Conservation (phyloP, 2,797 vertebrate species). For the Leucoraja ocellata region DNA sequence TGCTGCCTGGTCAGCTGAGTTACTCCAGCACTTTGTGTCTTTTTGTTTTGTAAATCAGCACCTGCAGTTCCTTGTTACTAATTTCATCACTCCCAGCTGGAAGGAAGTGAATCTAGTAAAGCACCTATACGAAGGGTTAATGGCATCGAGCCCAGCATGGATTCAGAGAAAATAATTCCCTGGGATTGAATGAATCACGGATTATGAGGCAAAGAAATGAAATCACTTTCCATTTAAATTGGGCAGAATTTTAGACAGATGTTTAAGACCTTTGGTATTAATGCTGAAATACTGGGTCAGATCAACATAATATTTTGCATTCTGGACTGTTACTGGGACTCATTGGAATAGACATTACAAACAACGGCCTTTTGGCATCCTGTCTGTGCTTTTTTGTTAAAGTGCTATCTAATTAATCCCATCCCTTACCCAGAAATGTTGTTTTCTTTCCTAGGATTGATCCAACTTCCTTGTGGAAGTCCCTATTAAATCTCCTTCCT, state of each 20-base stretch:
- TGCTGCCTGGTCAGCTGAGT: too few relatives aligned
- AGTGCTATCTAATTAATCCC: background rate
- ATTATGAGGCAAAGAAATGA: slow-evolving; percentile 1
- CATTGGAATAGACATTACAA: background rate
- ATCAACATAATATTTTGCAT: background rate
- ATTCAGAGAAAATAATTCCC: slow-evolving; percentile 11
- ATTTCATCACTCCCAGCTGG: background rate
- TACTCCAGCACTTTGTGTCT: too few relatives aligned
- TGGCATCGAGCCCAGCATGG: background rate
- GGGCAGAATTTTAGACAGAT: slow-evolving; percentile 22
- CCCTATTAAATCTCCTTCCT: background rate
- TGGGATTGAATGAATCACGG: background rate
- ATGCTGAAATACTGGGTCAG: background rate
- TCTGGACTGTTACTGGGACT: background rate
- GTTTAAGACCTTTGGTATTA: background rate
- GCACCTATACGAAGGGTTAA: background rate
- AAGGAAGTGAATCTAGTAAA: background rate
- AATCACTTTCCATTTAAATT: slow-evolving; percentile 4
- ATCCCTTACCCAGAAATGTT: background rate
- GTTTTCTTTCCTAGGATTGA: background rate
- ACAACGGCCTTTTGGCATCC: background rate
- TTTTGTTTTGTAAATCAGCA: too few relatives aligned
- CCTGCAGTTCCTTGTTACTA: too few relatives aligned
- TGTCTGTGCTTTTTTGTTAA: background rate
- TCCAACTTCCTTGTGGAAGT: background rate